Percentiles rank a stretch among this genome's conserved stretches.
Conservation (phyloP, 2,888 invertebrate genomes). For the Xanthia togata region DNA sequence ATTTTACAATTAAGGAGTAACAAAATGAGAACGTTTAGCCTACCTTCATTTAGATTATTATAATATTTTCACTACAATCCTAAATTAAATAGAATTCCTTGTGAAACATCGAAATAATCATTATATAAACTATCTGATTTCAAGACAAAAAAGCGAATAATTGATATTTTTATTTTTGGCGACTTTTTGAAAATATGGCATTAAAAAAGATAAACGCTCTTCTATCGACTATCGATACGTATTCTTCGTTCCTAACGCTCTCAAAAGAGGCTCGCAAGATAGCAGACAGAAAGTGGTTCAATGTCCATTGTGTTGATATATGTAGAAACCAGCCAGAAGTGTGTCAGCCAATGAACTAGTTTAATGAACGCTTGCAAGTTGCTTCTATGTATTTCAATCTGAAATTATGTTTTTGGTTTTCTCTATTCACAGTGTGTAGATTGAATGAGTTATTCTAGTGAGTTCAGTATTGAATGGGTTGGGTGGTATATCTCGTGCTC, state of each 20-base stretch:
- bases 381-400: constrained; percentile 36
- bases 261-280: constrained; percentile 66
- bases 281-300: constrained; percentile 65
- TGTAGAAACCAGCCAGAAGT: constrained; percentile 57
- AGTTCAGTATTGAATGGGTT: background rate
- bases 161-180: too few relatives aligned
- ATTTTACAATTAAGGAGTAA: too few relatives aligned
- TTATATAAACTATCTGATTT: too few relatives aligned
- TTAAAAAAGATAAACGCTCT: too few relatives aligned
- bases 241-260: constrained; percentile 8
- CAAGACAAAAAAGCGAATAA: too few relatives aligned
- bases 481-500: too few relatives aligned
- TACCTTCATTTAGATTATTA: too few relatives aligned
- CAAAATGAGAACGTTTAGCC: too few relatives aligned
- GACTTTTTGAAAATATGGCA: too few relatives aligned
- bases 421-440: constrained; percentile 17
- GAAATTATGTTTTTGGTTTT: constrained; percentile 38
- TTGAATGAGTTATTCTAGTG: constrained; percentile 25
- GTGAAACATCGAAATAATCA: too few relatives aligned
- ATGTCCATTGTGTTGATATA: constrained; percentile 61
- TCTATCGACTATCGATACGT: constrained; percentile 33
- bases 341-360: constrained; percentile 65
- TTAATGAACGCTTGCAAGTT: constrained; percentile 52
- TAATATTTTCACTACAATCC: too few relatives aligned
- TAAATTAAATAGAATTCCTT: too few relatives aligned